Evolutionary conservation across 2,113 vertebrate genomes (phyloP), one percentile per base, ranked within the genome.

Genomic region (Actenoides hombroni): DNA sequence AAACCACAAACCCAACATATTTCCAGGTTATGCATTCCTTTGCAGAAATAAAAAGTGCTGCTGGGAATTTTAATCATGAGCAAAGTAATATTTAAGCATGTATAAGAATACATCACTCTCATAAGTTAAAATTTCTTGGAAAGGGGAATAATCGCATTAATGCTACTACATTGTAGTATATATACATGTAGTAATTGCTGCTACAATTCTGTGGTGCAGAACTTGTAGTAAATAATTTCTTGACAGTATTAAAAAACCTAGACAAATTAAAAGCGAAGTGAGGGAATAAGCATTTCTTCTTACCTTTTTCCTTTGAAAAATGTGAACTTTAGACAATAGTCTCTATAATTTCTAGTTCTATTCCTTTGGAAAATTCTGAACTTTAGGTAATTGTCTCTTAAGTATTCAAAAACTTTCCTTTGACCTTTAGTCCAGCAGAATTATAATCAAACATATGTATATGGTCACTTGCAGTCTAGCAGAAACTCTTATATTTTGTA

Each of bases 331-430:
- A 96, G 81, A 91, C 97, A 97, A 97, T 94, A 97, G 95, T 93
- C 65, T 90, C 68, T 53, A 71, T 95, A 93, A 90, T 95, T 97
- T 97, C 87, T 89, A 92, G 70, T 81, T 86, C 91, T 97, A 69
- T 95, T 92, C 69, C 83, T 95, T 96, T 97, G 68, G 71, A 95
- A 92, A 96, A 96, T 94, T 73, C 85, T 96, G 93, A 98, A 98
- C 96, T 98, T 97, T 97, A 97, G 86, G 89, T 97, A 98, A 97
- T 96, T 96, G 82, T 95, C 83, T 95, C 96, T 97, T 97, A 97
- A 96, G 74, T 51, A 93, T 94, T 96, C 73, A 91, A 88, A 97
- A 98, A 97, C 74, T 91, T 97, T 97, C 77, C 57, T 95, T 77
- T 97, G 95, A 98, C 96, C 94, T 97, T 98, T 94, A 94, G 49